Conservation (phyloP, 2,113 vertebrate genomes). For the Tragelaphus imberbis region DNA sequence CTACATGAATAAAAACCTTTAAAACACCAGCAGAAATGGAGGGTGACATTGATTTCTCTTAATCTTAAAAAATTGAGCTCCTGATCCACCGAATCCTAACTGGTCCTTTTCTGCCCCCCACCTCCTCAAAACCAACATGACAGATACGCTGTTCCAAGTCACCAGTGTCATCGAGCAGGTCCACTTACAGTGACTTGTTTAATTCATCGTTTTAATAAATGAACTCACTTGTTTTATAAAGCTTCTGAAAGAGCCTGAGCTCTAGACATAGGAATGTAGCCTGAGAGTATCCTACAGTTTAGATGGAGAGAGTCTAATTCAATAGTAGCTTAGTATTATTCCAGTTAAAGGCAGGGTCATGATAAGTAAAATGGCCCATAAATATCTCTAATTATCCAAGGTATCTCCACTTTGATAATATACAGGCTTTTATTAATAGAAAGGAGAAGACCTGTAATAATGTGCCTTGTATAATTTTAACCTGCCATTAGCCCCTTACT, state of each 20-base stretch:
- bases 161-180: not conserved
- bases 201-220: not conserved
- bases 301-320: not conserved
- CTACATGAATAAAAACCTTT: not conserved
- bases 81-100: too few species aligned
- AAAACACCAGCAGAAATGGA: not conserved
- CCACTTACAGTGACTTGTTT: not conserved
- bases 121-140: rapidly evolving
- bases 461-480: not conserved
- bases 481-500: too few species aligned
- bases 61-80: not conserved
- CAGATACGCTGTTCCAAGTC: rapidly evolving
- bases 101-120: rapidly evolving
- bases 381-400: not conserved
- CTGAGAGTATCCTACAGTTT: not conserved
- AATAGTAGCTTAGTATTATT: not conserved
- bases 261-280: not conserved
- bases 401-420: not conserved
- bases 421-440: not conserved
- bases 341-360: not conserved
- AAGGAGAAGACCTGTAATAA: not conserved
- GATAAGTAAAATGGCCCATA: not conserved
- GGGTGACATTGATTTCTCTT: not conserved
- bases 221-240: not conserved
- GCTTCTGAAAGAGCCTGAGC: not conserved